These are phyloP conservation scores for Calonectris borealis DNA, from an alignment of 2,113 vertebrate species.

Conservation along the genomic window DNA sequence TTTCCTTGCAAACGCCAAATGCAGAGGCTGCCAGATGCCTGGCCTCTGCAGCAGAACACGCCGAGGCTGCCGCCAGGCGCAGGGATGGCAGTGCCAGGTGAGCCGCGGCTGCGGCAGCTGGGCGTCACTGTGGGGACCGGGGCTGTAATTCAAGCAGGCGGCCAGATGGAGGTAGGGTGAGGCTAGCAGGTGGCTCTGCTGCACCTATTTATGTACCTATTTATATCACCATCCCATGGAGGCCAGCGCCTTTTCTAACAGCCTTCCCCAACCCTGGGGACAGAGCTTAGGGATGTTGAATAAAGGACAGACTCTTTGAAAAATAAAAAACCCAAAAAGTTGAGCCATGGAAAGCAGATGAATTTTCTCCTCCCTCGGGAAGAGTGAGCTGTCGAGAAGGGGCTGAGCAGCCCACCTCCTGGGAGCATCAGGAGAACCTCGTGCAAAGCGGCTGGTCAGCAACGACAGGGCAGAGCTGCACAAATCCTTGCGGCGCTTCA, in stretches of 20 bases:
- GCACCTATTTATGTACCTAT: not conserved
- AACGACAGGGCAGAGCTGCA: not conserved
- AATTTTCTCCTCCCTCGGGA: not conserved
- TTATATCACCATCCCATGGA: not conserved
- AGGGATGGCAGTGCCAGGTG: not conserved
- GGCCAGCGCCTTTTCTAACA: not conserved
- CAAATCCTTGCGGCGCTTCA: not conserved
- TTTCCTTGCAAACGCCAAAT: not conserved
- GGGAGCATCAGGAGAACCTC: not conserved
- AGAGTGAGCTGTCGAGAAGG: not conserved
- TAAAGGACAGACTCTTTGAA: not conserved
- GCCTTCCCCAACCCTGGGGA: not conserved
- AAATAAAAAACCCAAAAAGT: not conserved
- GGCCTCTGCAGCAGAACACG: not conserved
- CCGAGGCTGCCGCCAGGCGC: accelerated
- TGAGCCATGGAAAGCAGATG: not conserved
- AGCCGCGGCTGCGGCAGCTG: accelerated
- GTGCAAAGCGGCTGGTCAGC: accelerated
- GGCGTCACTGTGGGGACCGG: accelerated
- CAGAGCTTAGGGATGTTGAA: not conserved
- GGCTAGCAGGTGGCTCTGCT: not conserved
- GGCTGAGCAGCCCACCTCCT: not conserved
- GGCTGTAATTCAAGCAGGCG: not conserved
- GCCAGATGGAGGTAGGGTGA: not conserved
- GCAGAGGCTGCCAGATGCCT: not conserved